These are phyloP conservation scores for Isurus oxyrinchus DNA, from an alignment of 2,113 vertebrate genomes.

Conservation along the genomic window DNA sequence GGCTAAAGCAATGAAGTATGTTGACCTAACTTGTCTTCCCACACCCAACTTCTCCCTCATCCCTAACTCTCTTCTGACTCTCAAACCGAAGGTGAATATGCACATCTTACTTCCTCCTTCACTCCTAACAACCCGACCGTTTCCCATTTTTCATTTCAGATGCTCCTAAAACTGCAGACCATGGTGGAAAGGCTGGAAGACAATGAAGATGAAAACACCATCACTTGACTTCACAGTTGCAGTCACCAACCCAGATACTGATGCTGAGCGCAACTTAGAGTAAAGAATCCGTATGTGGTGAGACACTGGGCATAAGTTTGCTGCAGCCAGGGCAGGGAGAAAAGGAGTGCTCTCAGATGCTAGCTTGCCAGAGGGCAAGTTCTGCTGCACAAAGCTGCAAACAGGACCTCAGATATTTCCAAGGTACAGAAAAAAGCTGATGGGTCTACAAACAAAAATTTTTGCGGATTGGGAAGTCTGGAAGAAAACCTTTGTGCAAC, in stretches of 20 bases:
- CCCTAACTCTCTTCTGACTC: neutral
- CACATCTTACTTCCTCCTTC: neutral
- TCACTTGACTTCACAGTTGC: neutral
- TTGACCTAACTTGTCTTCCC: neutral
- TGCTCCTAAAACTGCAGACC: neutral
- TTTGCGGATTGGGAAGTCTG: neutral
- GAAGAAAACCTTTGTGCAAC: neutral
- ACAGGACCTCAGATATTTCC: neutral
- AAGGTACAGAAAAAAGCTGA: neutral
- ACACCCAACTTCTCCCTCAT: neutral
- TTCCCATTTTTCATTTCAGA: neutral
- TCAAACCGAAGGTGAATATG: neutral
- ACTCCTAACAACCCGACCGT: neutral
- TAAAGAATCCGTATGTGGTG: neutral
- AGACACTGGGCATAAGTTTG: neutral
- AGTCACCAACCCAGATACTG: neutral
- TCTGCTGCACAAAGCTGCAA: neutral
- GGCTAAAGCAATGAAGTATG: neutral
- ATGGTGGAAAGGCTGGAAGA: neutral
- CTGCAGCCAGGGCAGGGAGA: neutral
- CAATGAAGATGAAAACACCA: neutral
- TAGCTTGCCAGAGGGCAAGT: neutral
- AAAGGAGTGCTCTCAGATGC: neutral
- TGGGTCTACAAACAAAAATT: neutral
- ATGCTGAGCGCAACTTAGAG: neutral